A percentile compares a stretch with the other conserved stretches of the same genome.
Conservation (phyloP, 2,113 vertebrate species). For the Gobiocypris rarus region DNA sequence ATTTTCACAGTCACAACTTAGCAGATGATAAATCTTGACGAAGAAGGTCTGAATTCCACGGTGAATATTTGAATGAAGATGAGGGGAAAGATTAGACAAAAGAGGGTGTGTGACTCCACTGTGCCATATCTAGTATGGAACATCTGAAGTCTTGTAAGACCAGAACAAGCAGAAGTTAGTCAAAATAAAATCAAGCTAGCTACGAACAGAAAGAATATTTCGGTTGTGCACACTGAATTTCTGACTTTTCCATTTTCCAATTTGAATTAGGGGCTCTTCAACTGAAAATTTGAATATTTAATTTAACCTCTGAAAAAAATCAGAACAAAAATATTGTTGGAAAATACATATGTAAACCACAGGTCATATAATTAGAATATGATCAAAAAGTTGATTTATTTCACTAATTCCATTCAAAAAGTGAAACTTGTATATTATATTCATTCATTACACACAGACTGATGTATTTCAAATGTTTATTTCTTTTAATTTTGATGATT, state of each 20-base stretch:
- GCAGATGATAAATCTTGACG: neutral
- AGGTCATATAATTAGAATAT: no score
- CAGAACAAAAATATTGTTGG: neutral
- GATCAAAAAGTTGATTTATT: no score
- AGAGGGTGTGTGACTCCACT: neutral
- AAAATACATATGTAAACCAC: neutral
- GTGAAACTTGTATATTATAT: no score
- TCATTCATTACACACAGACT: no score
- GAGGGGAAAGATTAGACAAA: neutral
- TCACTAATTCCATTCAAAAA: no score
- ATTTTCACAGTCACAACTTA: slow-evolving; percentile 18
- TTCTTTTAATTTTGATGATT: no score
- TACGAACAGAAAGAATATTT: neutral
- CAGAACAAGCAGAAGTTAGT: neutral
- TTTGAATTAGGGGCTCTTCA: neutral
- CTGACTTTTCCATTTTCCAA: neutral
- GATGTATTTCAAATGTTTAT: no score
- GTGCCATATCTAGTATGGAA: neutral
- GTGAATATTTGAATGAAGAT: slow-evolving; percentile 19
- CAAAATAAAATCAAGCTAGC: neutral
- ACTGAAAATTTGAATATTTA: neutral
- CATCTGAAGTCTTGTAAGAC: neutral
- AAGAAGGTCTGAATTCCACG: neutral
- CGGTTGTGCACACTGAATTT: neutral
- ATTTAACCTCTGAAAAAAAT: no score